Evolutionary conservation across 2,113 vertebrate genomes (phyloP).

Genomic region (Hippocampus abdominalis): DNA sequence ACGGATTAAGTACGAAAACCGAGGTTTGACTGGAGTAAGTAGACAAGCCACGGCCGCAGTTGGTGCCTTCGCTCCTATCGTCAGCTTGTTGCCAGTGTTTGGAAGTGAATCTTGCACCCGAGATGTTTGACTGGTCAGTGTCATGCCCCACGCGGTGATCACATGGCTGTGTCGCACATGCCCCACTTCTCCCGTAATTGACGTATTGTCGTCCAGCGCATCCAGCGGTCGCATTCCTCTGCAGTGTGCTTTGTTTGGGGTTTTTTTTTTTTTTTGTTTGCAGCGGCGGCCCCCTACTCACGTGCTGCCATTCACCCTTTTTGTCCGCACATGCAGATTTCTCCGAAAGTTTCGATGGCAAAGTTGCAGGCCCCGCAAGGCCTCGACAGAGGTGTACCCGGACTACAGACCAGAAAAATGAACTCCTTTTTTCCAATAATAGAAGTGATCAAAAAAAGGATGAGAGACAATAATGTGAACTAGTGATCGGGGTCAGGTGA

Average conservation of each 20-base stretch:
- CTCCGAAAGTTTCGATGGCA: conserved; percentile 56
- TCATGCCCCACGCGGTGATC: conserved; percentile 41
- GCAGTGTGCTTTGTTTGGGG: conserved; percentile 17
- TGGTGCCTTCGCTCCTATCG: conserved; percentile 37
- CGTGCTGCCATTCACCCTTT: conserved; percentile 47
- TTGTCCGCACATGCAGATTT: conserved; percentile 63
- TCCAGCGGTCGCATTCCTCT: conserved; percentile 54
- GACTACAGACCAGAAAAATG: conserved; percentile 59
- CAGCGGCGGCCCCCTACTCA: conserved; percentile 36
- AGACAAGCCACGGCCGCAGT: conserved; percentile 37
- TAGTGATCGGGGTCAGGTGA: conserved; percentile 44
- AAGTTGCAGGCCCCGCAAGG: conserved; percentile 49
- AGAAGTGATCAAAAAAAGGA: conserved; percentile 55
- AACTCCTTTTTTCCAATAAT: conserved; percentile 31
- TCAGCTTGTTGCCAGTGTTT: conserved; percentile 47
- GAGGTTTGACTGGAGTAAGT: too few relatives aligned
- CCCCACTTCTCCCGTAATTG: conserved; percentile 25
- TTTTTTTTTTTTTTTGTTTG: conserved; percentile 29
- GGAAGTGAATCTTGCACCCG: conserved; percentile 54
- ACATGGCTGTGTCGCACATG: conserved; percentile 64
- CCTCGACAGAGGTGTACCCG: conserved; percentile 61
- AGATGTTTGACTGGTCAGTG: conserved; percentile 31
- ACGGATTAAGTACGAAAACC: too few relatives aligned
- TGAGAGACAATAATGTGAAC: conserved; percentile 56
- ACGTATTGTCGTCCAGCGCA: conserved; percentile 36